Evolutionary conservation across 2,113 vertebrate species (phyloP), one percentile per base, ranked within the genome.

Genomic region (Triplophysa tibetana): DNA sequence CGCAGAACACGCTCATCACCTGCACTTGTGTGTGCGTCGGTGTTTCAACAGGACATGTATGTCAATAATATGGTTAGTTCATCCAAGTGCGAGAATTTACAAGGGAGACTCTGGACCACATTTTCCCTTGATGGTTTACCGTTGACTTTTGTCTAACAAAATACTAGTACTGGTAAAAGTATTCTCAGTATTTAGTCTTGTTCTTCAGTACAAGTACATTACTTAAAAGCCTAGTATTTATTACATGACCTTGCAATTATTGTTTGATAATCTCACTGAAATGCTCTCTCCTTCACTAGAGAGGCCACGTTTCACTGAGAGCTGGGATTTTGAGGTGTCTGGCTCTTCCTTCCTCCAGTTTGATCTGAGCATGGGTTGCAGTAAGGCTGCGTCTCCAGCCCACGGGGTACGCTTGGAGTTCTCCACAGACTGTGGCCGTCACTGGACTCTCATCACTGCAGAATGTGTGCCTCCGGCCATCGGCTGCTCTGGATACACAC

Each of bases 381-480:
- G 95, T 88, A 97, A 96, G 80, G 94, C 95, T n/a, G 95, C 94
- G 56, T 93, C 94, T 14, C 85, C 92, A 75, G 90, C 94, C 68
- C 94, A 96, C 5, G 88, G 94, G 0, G 86, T 99, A 11, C 94
- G 95, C 48, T 91, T 99, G 80, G 96, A 99, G 86, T 99, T 93
- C 81, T 98, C 96, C 60, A 91, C 96, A 3, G 98, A 98, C 91
- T 96, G 94, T 0, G 98, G 98, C 0, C 94, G 92, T 78, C 95
- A 94, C 89, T 99, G 98, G 98, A 92, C 94, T 69, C 93, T 98
- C 75, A 94, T 99, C 86, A 97, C 93, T 0, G 94, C 97, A 4
- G 97, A 99, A 87, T 99, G 98, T 41, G 95, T 98, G 14, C 97
- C 98, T n/a, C 98, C 98, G 2, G 94, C 94, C 38, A 98, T 99